Percentiles rank a stretch among this genome's conserved stretches.
Evolutionary conservation across 2,888 invertebrate genomes (phyloP).

Genomic region (Chirona hameri): DNA sequence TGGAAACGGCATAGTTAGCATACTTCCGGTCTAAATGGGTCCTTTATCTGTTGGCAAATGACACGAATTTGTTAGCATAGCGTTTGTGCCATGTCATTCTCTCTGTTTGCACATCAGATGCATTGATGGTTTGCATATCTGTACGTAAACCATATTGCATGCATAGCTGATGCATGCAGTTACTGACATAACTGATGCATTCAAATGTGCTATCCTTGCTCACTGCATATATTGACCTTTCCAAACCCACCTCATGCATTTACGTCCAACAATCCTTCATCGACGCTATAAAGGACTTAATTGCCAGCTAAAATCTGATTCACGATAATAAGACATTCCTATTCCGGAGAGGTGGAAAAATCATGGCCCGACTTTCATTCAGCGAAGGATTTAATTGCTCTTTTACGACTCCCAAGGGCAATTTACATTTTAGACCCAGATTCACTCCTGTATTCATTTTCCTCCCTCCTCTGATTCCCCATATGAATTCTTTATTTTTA

Average conservation of each 20-base stretch:
- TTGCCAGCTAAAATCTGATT: background rate
- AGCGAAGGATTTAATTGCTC: constrained; percentile 9
- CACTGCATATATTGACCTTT: too few species aligned
- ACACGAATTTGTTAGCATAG: background rate
- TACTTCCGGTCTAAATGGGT: constrained; percentile 10
- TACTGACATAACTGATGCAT: too few species aligned
- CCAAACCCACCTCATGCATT: too few species aligned
- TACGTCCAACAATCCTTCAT: background rate
- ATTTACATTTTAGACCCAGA: constrained; percentile 2
- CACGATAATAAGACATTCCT: constrained; percentile 13
- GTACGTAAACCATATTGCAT: too few species aligned
- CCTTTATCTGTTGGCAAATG: background rate
- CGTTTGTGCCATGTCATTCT: too few species aligned
- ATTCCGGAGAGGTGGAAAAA: constrained; percentile 8
- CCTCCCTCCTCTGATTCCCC: background rate
- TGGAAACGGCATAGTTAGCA: background rate
- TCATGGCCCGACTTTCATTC: constrained; percentile 3
- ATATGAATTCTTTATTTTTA: constrained; percentile 26
- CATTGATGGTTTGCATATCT: too few species aligned
- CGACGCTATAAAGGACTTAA: background rate
- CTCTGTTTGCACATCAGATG: too few species aligned
- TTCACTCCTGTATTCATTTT: constrained; percentile 24
- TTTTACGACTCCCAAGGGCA: constrained; percentile 23
- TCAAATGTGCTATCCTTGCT: too few species aligned
- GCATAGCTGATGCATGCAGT: too few species aligned